Percentiles rank a stretch among this genome's conserved stretches.
These are phyloP conservation scores for Podargus strigoides DNA, from an alignment of 2,797 vertebrate species.

Conservation along the genomic window DNA sequence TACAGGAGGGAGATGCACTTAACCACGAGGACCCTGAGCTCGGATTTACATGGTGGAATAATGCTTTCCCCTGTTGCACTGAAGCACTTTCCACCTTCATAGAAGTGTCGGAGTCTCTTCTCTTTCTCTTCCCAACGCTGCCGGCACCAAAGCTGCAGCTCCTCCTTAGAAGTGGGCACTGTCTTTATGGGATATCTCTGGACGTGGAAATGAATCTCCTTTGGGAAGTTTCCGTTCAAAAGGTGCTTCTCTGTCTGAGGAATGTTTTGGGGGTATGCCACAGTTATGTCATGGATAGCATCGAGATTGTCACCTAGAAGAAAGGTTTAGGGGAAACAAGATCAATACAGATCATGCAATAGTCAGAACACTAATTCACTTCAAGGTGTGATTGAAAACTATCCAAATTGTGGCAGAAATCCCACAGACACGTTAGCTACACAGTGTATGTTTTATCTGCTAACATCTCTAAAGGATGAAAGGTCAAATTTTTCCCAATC, in stretches of 20 bases:
- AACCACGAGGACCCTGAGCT: slow-evolving; percentile 84
- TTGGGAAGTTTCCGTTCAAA: slow-evolving; percentile 86
- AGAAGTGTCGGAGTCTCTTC: slow-evolving; percentile 84
- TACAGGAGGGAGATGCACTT: slow-evolving; percentile 87
- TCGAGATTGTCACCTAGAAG: slow-evolving; percentile 88
- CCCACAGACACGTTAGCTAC: not conserved
- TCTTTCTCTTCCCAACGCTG: slow-evolving; percentile 95
- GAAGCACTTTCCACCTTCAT: slow-evolving; percentile 80
- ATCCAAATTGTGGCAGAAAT: not conserved
- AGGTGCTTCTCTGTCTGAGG: slow-evolving; percentile 95
- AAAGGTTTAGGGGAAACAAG: not conserved
- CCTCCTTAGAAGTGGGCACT: slow-evolving; percentile 79
- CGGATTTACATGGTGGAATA: slow-evolving; percentile 91
- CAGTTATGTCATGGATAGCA: slow-evolving; percentile 94
- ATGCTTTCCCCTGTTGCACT: slow-evolving; percentile 67
- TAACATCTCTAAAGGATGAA: not conserved
- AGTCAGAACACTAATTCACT: not conserved
- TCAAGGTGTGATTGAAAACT: not conserved
- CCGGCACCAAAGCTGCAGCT: slow-evolving; percentile 89
- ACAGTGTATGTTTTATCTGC: not conserved
- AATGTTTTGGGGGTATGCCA: slow-evolving; percentile 94
- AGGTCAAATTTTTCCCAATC: not conserved
- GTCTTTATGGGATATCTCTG: slow-evolving; percentile 80
- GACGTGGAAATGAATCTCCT: slow-evolving; percentile 95
- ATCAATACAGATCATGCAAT: not conserved